phyloP scores from a whole-genome alignment of 1,140 invertebrate species.

The Bilobella aurantiaca region DNA sequence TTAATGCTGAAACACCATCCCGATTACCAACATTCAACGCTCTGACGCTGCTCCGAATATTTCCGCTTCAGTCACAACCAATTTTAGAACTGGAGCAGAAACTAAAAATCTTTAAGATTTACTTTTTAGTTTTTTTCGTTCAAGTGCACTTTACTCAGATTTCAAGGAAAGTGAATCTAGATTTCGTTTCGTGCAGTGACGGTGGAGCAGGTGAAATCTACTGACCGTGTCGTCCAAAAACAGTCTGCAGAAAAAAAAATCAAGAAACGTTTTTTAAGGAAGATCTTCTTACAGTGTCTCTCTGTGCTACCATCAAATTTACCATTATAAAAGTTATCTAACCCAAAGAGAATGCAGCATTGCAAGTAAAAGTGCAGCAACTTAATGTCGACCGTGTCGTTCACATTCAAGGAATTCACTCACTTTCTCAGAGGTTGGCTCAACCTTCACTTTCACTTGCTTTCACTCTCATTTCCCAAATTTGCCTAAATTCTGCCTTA shows the following conservation, averaged over 20 bases:
- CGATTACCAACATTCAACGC: constrained; percentile 35
- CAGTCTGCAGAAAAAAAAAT: background rate
- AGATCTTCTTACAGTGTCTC: background rate
- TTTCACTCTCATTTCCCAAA: no score
- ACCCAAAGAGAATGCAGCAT: background rate
- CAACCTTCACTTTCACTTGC: no score
- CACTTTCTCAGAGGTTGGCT: no score
- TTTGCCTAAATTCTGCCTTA: no score
- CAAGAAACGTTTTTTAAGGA: no score
- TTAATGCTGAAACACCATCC: constrained; percentile 32
- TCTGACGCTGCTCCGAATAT: constrained; percentile 32
- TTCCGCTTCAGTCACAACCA: constrained; percentile 5
- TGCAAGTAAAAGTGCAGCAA: no score
- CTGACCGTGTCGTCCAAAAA: background rate
- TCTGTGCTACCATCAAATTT: background rate
- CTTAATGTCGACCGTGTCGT: no score
- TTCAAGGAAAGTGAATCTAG: background rate
- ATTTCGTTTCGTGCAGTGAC: background rate
- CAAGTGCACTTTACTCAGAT: background rate
- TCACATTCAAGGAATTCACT: no score
- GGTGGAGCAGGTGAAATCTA: background rate
- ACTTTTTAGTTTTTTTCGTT: background rate
- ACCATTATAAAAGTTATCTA: background rate
- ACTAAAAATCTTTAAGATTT: background rate
- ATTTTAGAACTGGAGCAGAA: no score